Evolutionary conservation across 2,797 vertebrate genomes (phyloP), one percentile per base, ranked within the genome.

Genomic region (Anisognathus igniventris): DNA sequence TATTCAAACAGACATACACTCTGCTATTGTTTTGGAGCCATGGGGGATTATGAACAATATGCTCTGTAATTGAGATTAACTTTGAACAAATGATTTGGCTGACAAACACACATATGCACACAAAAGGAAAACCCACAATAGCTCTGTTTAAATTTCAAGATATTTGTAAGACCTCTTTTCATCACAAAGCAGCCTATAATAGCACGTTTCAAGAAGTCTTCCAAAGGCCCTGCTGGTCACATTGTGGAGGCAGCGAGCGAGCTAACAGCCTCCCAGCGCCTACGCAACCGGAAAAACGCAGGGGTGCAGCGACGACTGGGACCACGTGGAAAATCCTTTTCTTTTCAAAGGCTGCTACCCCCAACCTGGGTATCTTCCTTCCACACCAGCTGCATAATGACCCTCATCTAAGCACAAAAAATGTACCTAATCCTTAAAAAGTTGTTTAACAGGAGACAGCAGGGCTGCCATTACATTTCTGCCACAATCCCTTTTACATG

Each of bases 21-120:
- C 70, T 61, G 79, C 47, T 87, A 88, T 93, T 92, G 90, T 90
- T 97, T 94, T 71, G 89, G 68, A 96, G 92, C 74, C 88, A 88
- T 80, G 44, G 94, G 84, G 93, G 96, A 96, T 88, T 93, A 94
- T 35, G 86, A 97, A 96, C 71, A 96, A 94, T 92, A 96, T 60
- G 92, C 90, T 94, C 96, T 92, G 70, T 96, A 95, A 93, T 42
- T 90, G 85, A 87, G 92, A 92, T 87, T 96, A 94, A 96, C 93
- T 95, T 79, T 84, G 93, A 96, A 94, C 68, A 95, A 96, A 90
- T 72, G 66, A 93, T 77, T 94, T 93, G 96, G 95, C 92, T 86
- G 94, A 95, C 94, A 95, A 86, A 89, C 84, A 94, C 47, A 90
- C 74, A 82, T 7, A 87, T 2, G 5, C 25, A 60, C 66, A 85